Base-by-base conservation (phyloP, 1,140 invertebrate species). In the Ceratitis capitata region DNA sequence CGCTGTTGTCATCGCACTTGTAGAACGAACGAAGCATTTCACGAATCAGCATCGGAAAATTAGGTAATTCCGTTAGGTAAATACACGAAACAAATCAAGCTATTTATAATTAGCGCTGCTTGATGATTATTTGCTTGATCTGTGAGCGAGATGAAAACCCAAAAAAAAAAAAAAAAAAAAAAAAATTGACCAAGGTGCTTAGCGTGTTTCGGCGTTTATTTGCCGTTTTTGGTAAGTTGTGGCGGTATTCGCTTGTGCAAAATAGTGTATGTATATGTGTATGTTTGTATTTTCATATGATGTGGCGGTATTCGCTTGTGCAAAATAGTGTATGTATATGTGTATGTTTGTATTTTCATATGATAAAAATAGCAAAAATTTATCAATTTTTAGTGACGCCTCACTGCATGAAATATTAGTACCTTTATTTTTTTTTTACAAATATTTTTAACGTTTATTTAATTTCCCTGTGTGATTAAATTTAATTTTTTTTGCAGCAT, bases 11-110 rank as follows among this genome's bases (percentile, higher is more conserved):
- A 69, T 69, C 32, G 61, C 39, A 19, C 51, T 56, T 56, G 51
- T 56, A 6, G 51, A 56, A 19, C 51, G 32, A 35, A 4, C 61
- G 56, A 58, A 35, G 61, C 61, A 19, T n/a, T n/a, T n/a, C n/a
- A 7, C 12, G 16, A 23, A 56, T 23, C 61, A 12, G 61, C 61
- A 39, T 69, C 61, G 61, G 29, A 29, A 35, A 69, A 69, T 69
- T 69, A 69, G 61, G 61, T 69, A 69, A 69, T 35, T 69, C 61
- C 61, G 61, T 69, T 69, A 69, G 61, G 32, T 69, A 39, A 19
- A 69, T 69, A 69, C 14, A 19, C 26, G 58, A 29, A 32, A 14
- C 9, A 61, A 61, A 61, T 61, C 26, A 23, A 69, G 61, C 32
- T 19, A 35, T 69, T 69, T 69, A 69, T 69, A 69, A 69, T 69